phyloP scores from a whole-genome alignment of 2,113 vertebrate genomes.

The Cavia aperea region DNA sequence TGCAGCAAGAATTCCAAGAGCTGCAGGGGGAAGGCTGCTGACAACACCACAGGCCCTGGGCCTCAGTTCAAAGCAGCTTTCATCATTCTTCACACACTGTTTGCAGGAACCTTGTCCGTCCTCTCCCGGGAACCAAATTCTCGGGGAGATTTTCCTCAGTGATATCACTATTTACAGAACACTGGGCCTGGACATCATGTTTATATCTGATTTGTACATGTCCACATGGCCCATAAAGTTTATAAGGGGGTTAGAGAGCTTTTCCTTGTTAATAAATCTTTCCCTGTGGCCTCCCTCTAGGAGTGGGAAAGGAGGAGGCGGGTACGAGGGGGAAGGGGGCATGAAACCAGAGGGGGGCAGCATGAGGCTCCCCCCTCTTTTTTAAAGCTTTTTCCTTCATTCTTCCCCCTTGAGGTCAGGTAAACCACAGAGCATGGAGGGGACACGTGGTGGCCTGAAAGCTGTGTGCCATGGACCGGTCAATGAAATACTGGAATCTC shows the following conservation, averaged over 20 bases:
- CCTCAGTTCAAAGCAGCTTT: conserved; percentile 81
- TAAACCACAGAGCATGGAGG: neutral
- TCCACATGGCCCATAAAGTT: conserved; percentile 78
- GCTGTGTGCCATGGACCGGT: neutral
- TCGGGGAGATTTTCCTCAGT: conserved; percentile 76
- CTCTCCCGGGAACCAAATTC: conserved; percentile 76
- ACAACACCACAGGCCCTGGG: conserved; percentile 71
- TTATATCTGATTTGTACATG: conserved; percentile 76
- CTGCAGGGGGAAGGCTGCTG: conserved; percentile 76
- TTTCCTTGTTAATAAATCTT: conserved; percentile 73
- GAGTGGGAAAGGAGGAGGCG: conserved; percentile 39
- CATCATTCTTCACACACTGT: conserved; percentile 78
- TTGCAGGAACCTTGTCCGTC: conserved; percentile 76
- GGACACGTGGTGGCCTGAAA: neutral
- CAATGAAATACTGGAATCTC: neutral
- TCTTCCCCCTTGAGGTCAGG: neutral
- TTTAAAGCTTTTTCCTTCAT: neutral
- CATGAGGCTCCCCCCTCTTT: neutral
- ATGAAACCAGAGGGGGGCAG: neutral
- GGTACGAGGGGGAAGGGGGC: neutral
- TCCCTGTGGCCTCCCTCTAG: neutral
- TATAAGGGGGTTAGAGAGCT: conserved; percentile 72
- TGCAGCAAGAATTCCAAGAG: conserved; percentile 80
- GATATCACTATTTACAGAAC: conserved; percentile 79
- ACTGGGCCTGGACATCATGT: conserved; percentile 70